Base-by-base conservation (phyloP, 1,140 invertebrate species). In the Rhynchophorus ferrugineus region DNA sequence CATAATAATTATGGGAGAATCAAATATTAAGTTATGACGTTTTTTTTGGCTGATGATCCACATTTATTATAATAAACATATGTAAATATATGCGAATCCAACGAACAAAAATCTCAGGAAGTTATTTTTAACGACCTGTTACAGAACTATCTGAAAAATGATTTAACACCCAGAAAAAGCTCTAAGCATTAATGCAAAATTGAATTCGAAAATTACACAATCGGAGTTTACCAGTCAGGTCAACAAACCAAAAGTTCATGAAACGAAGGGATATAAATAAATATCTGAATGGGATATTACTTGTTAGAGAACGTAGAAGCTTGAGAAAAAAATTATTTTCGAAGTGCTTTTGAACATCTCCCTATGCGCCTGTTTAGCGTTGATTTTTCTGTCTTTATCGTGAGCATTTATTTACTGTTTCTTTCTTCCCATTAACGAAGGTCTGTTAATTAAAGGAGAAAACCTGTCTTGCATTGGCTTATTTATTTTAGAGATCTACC, bases 361-460 rank as follows among this genome's bases (percentile, higher is more conserved):
- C 39, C 49, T 38, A 43, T 51, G 49, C 37, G 49, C 49, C 49
- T 44, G 49, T 51, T 44, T 51, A 51, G 49, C 49, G 35, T 49
- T 49, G 39, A 55, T 41, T 45, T 44, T 50, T 50, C 47, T 17
- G 34, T 44, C 42, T 51, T 42, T 44, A 48, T 54, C 48, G 22
- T 39, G 44, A 52, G 37, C 57, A 49, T 49, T 39, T 50, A 39
- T 54, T 54, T 54, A 49, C 46, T 51, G 35, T 49, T 54, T 54
- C 49, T 54, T 56, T 56, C 51, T 60, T 56, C 58, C 46, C 34
- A 60, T 60, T 60, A 60, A 56, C 58, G 51, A 50, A 50, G 46
- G 49, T 41, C 50, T 52, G 58, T 57, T 60, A 60, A 60, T 60
- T 60, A 60, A 56, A 56, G 57, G 48, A 53, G 51, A 49, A 54